phyloP scores from a whole-genome alignment of 2,888 invertebrate genomes.

The Drosophila histrio region DNA sequence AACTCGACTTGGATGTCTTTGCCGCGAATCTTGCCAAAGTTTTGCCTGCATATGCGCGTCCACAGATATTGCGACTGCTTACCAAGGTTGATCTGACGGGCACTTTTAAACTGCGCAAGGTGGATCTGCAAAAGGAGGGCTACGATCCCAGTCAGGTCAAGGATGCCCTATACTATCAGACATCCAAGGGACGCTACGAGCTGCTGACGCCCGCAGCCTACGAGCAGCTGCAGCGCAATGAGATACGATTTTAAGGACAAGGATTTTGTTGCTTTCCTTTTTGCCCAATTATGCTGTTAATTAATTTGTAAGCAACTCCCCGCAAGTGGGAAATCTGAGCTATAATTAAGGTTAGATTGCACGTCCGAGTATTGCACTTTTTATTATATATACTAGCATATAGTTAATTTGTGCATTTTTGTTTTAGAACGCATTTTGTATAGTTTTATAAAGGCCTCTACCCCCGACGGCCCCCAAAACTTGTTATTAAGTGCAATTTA shows the following conservation, averaged over 20 bases:
- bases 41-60: slow-evolving; percentile 94
- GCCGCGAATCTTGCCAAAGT: slow-evolving; percentile 87
- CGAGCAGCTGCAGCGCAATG: slow-evolving; percentile 89
- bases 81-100: slow-evolving; percentile 95
- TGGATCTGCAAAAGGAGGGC: slow-evolving; percentile 95
- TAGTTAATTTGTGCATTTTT: slow-evolving; percentile 50
- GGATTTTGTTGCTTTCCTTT: not conserved
- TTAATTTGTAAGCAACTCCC: slow-evolving; percentile 64
- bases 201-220: slow-evolving; percentile 89
- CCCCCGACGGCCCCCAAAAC: not conserved
- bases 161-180: slow-evolving; percentile 93
- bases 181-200: slow-evolving; percentile 89
- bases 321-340: not conserved
- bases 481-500: slow-evolving; percentile 53
- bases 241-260: slow-evolving; percentile 88
- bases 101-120: slow-evolving; percentile 98
- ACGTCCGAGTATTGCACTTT: slow-evolving; percentile 35
- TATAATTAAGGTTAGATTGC: slow-evolving; percentile 5
- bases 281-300: slow-evolving; percentile 70
- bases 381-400: slow-evolving; percentile 27
- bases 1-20: slow-evolving; percentile 87
- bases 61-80: slow-evolving; percentile 93
- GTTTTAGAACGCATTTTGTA: slow-evolving; percentile 53
- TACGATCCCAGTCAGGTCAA: slow-evolving; percentile 89
- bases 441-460: slow-evolving; percentile 43